Conservation (phyloP, 2,113 vertebrate genomes). For the Alosa alosa region DNA sequence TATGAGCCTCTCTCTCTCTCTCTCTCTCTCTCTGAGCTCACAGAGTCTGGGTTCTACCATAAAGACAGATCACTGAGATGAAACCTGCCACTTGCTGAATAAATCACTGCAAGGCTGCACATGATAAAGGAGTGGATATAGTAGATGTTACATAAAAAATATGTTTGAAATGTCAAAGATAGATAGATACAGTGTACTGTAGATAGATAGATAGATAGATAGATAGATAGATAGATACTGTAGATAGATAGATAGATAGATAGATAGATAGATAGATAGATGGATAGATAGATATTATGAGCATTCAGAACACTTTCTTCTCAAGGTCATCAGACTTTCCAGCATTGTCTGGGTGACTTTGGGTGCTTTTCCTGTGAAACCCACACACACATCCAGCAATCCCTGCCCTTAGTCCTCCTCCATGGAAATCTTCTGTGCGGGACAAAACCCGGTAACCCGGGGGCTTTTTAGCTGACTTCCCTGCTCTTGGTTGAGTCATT, state of each 20-base stretch:
- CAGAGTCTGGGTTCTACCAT: not conserved
- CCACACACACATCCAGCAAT: not conserved
- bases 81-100: not conserved
- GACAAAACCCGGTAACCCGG: not conserved
- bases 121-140: too few relatives aligned
- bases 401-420: not conserved
- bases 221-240: not conserved
- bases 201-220: too few relatives aligned
- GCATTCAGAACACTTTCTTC: not conserved
- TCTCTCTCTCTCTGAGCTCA: not conserved
- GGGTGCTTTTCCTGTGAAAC: not conserved
- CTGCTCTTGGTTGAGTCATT: not conserved
- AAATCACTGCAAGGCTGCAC: too few relatives aligned
- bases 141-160: too few relatives aligned
- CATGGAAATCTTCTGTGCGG: not conserved
- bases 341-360: not conserved
- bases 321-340: not conserved
- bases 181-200: too few relatives aligned
- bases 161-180: too few relatives aligned
- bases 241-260: not conserved
- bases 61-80: not conserved
- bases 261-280: not conserved
- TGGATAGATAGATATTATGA: not conserved
- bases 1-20: too few relatives aligned
- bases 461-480: slow-evolving; percentile 7